A percentile compares a stretch with the other conserved stretches of the same genome.
Evolutionary conservation across 2,888 invertebrate species (phyloP).

Genomic region (Anthophora plumipes): DNA sequence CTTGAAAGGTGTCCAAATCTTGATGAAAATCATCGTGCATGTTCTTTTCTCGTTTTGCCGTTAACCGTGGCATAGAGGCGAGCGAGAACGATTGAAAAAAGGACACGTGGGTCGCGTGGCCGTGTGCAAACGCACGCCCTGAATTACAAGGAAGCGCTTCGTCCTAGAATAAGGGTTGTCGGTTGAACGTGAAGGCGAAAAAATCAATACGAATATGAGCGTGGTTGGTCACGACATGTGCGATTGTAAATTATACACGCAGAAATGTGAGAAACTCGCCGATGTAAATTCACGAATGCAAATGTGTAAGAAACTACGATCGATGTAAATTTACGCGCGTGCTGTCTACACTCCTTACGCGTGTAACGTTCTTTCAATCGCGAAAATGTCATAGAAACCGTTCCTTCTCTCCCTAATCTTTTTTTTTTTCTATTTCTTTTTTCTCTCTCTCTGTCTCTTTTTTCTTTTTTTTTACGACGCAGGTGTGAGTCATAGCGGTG

Average conservation of each 20-base stretch:
- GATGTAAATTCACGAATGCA: too few relatives aligned
- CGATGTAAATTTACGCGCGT: conserved; percentile 10
- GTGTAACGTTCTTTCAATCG: not conserved
- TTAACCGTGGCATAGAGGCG: not conserved
- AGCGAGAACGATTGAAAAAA: not conserved
- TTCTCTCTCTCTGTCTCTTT: too few relatives aligned
- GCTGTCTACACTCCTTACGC: not conserved
- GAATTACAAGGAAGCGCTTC: conserved; percentile 25
- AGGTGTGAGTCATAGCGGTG: not conserved
- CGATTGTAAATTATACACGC: conserved; percentile 52
- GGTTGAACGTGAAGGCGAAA: conserved; percentile 14
- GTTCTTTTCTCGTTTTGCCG: too few relatives aligned
- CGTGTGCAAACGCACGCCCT: not conserved
- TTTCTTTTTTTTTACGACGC: not conserved
- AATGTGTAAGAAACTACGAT: too few relatives aligned
- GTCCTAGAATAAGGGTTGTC: not conserved
- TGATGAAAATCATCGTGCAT: too few relatives aligned
- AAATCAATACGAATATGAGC: conserved; percentile 70
- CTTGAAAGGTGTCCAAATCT: too few relatives aligned
- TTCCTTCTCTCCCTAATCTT: too few relatives aligned
- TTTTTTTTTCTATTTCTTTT: not conserved
- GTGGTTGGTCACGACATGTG: conserved; percentile 45
- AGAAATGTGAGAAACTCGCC: conserved; percentile 30
- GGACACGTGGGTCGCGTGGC: not conserved
- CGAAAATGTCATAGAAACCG: not conserved